Evolutionary conservation across 2,888 invertebrate genomes (phyloP).

Genomic region (Drosophila silvestris): DNA sequence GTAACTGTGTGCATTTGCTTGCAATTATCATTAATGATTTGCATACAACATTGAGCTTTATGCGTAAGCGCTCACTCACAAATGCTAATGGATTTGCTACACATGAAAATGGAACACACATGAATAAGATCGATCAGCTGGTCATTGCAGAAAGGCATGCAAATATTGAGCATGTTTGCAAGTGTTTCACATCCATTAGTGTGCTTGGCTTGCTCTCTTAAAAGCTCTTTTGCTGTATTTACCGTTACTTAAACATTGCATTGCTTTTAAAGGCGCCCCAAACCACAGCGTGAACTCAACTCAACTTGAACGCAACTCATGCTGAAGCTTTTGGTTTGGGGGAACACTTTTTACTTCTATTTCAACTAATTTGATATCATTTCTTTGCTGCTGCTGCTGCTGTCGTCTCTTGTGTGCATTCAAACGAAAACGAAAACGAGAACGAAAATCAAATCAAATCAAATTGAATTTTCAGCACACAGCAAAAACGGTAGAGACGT

Average conservation of each 20-base stretch:
- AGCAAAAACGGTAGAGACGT: conserved; percentile 43
- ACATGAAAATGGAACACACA: neutral
- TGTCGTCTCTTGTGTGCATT: conserved; percentile 71
- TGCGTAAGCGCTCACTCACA: neutral
- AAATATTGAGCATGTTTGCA: neutral
- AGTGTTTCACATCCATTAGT: conserved; percentile 22
- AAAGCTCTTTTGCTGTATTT: conserved; percentile 2
- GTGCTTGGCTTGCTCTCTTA: conserved; percentile 19
- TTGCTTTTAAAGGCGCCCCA: conserved; percentile 11
- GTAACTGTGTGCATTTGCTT: neutral
- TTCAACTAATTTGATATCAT: conserved; percentile 78
- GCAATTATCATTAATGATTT: neutral
- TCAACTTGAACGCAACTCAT: conserved; percentile 16
- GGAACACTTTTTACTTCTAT: conserved; percentile 60
- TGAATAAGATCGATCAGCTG: conserved; percentile 1
- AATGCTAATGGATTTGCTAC: neutral
- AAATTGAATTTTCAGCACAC: conserved; percentile 81
- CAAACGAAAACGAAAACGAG: conserved; percentile 79
- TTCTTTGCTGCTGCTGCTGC: conserved; percentile 40
- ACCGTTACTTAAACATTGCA: conserved; percentile 21
- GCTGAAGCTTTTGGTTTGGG: conserved; percentile 2
- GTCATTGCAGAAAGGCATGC: neutral
- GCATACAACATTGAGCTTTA: conserved; percentile 1
- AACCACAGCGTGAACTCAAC: conserved; percentile 10
- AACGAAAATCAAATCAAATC: conserved; percentile 83